Conservation (phyloP, 2,797 vertebrate species). For the Lutjanus argentimaculatus region DNA sequence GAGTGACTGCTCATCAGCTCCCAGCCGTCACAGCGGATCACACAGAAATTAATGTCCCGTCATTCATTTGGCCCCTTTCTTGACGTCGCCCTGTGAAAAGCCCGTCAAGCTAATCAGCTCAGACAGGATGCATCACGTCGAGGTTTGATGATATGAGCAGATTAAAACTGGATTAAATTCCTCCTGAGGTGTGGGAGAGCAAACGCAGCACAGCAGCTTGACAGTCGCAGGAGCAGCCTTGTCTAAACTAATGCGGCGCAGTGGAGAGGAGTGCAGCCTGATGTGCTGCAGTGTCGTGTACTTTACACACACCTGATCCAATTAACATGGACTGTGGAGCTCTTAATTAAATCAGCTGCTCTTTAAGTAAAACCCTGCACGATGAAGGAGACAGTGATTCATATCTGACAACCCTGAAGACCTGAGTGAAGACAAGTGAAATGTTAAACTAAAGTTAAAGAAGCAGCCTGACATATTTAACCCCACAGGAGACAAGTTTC, state of each 20-base stretch:
- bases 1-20: constrained; percentile 63
- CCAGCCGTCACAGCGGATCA: constrained; percentile 50
- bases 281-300: not conserved
- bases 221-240: constrained; percentile 1
- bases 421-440: not conserved
- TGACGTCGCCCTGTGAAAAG: constrained; percentile 26
- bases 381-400: constrained; percentile 20
- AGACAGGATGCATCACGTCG: constrained; percentile 55
- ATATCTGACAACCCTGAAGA: not conserved
- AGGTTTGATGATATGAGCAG: constrained; percentile 67
- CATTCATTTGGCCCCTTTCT: constrained; percentile 37
- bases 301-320: constrained; percentile 30
- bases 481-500: not conserved
- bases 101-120: constrained; percentile 66
- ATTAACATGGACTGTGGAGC: constrained; percentile 29
- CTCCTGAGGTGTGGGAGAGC: constrained; percentile 48
- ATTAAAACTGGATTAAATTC: constrained; percentile 70
- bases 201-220: constrained; percentile 22
- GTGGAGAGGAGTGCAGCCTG: not conserved
- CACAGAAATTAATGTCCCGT: constrained; percentile 43
- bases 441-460: not conserved
- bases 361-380: constrained; percentile 5
- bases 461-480: not conserved
- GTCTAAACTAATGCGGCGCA: constrained; percentile 12
- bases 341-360: constrained; percentile 38